Base-by-base conservation (phyloP, 2,797 vertebrate genomes). In the Parotocinclus haroldoi region DNA sequence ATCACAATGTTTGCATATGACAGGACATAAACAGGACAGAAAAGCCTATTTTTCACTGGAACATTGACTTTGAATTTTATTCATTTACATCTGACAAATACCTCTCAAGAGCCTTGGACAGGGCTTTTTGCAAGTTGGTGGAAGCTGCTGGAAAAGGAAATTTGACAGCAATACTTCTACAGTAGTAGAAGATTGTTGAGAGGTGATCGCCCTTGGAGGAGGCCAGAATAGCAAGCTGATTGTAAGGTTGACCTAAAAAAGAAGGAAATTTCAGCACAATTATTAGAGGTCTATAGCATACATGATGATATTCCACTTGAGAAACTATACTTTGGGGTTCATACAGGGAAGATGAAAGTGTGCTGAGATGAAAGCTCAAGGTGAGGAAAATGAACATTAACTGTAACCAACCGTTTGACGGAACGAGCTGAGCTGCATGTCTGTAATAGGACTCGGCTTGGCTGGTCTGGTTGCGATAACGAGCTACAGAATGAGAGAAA, bases 151-250 rank as follows among this genome's bases (percentile, higher is more conserved):
- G 97, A 86, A 99, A 99, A 68, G 97, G 97, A 82, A 99, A 99
- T 85, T 98, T 98, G 82, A 99, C 97, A 52, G 97, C 96, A 59
- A 99, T 99, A 89, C 97, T 99, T 90, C 97, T 94, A 89, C 97
- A 99, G 93, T 99, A 99, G 93, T 99, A 99, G 91, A 99, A 99
- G 90, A 99, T 98, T 75, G 97, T 98, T 85, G 95, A 98, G 83
- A 99, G 93, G 84, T 99, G 97, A 83, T 99, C 97, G 87, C 97
- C 97, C 89, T 98, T 98, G 63, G 97, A 99, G 67, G 97, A 99
- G 78, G 97, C 97, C 85, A 99, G 82, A 85, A 99, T 99, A 83
- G 97, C 97, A 89, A 99, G 90, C 87, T 99, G 97, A 89, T 99
- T 99, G 82, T 99, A 99, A 40, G 97, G 97, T 84, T 99, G 97